Evolutionary conservation across 1,140 invertebrate species (phyloP), one percentile per base, ranked within the genome.

Genomic region (Meloidogyne exigua): DNA sequence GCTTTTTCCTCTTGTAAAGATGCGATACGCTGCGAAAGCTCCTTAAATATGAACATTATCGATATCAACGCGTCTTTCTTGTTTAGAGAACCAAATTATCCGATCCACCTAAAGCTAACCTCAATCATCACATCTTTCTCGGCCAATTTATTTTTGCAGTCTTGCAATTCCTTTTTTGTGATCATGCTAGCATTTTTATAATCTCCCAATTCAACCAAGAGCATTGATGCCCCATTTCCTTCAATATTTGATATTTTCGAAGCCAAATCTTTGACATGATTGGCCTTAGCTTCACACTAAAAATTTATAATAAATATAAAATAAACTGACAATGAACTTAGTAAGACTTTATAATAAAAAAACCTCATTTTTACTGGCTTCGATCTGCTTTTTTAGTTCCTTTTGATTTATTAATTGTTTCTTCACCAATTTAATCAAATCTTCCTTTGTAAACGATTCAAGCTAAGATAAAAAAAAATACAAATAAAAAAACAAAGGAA

Each of bases 371-470:
- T 21, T 73, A 36, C 15, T 57, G 12, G 32, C 32, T 32, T 63
- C 72, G 32, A 75, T 15, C n/a, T 75, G 74, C 36, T 42, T 75
- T 39, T 70, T 65, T 15, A 64, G 44, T 12, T 75, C 74, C 74
- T 75, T 75, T 36, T 63, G 36, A n/a, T 67, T n/a, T 21, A 74
- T 26, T 13, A 70, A 57, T 26, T 81, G 80, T 57, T 82, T 81
- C 64, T 82, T 81, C 15, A 72, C 80, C 49, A 81, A 82, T 10
- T 67, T 49, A 15, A 81, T 69, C 10, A 81, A 79, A 68, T 81
- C 80, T 21, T 81, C 80, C 10, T 44, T 49, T 18, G 77, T 32
- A 28, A 81, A 42, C 5, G 72, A 74, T 32, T 81, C 80, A 44
- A 81, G 62, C 80, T 80, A 64, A 72, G 12, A 64, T 39, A 18